Base-by-base conservation (phyloP, 2,113 vertebrate species). In the Datnioides undecimradiatus region DNA sequence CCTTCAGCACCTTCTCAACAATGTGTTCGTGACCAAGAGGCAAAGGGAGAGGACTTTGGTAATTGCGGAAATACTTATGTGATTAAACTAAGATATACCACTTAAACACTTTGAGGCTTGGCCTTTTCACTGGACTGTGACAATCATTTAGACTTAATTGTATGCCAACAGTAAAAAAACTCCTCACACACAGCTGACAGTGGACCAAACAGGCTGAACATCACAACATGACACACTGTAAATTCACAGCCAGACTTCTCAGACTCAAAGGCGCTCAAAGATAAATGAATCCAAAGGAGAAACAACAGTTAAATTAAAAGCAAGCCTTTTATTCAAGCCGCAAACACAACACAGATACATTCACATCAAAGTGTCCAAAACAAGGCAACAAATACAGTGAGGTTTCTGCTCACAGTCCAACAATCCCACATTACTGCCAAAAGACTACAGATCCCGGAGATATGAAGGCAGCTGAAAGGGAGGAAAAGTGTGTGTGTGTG, bases 321-420 rank as follows among this genome's bases (percentile, higher is more conserved):
- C 29, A 79, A 84, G 64, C n/a, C 29, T 83, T 94, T 94, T 92
- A 93, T 92, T 94, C 40, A 66, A 67, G 36, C 67, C 0, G n/a
- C 64, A 67, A 84, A 87, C 78, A 87, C 54, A 80, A 74, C 40
- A 71, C 62, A 75, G n/a, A 80, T 40, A 82, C 57, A 82, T 79
- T 87, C 78, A 91, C 79, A 85, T 79, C 33, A 78, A 84, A 85
- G 60, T 70, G 83, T 90, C 63, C 16, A 83, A 90, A 86, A 85
- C 43, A 88, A 82, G 83, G 79, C 58, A 80, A 86, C 49, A 74
- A 77, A 75, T 67, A 75, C 54, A 79, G 71, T 31, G 40, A 68
- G 45, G 27, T 74, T 48, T 29, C 38, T 38, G 45, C 17, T 64
- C 73, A 54, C 4, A 43, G 33, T 75, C 60, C 8, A 2, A 68